Percentiles rank a stretch among this genome's conserved stretches.
phyloP scores from a whole-genome alignment of 1,140 invertebrate species.

The Magallana gigas region DNA sequence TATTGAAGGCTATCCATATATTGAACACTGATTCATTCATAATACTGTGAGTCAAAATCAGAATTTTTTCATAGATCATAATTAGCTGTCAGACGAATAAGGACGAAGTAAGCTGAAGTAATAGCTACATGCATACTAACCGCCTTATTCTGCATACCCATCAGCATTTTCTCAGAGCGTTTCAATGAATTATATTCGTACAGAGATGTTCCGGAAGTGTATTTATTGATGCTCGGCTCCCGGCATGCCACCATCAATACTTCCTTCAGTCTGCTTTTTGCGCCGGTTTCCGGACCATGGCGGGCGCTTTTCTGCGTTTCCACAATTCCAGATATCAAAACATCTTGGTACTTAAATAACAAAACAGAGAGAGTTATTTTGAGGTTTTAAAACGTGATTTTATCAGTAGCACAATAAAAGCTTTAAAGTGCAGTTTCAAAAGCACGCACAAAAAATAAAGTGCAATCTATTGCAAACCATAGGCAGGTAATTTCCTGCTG shows the following conservation, averaged over 20 bases:
- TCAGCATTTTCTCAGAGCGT: conserved; percentile 34
- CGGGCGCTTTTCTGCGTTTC: conserved; percentile 36
- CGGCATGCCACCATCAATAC: neutral
- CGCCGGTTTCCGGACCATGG: neutral
- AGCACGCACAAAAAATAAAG: too few species aligned
- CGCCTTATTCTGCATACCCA: neutral
- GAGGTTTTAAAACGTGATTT: too few species aligned
- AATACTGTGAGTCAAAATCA: too few species aligned
- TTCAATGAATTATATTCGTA: conserved; percentile 39
- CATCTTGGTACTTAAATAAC: conserved; percentile 34
- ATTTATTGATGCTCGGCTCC: conserved; percentile 39
- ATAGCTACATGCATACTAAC: neutral
- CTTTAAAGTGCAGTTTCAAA: too few species aligned
- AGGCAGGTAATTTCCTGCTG: too few species aligned
- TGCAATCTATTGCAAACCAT: too few species aligned
- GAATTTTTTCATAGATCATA: too few species aligned
- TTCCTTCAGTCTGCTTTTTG: conserved; percentile 24
- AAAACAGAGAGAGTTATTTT: neutral
- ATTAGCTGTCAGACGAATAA: too few species aligned
- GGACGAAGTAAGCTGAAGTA: too few species aligned
- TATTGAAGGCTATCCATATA: too few species aligned
- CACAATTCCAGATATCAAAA: conserved; percentile 40
- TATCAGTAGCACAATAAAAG: too few species aligned
- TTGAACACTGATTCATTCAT: too few species aligned
- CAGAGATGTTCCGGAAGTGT: conserved; percentile 34